These are phyloP conservation scores for Catamblyrhynchus diadema DNA, from an alignment of 2,797 vertebrate species.

Conservation along the genomic window DNA sequence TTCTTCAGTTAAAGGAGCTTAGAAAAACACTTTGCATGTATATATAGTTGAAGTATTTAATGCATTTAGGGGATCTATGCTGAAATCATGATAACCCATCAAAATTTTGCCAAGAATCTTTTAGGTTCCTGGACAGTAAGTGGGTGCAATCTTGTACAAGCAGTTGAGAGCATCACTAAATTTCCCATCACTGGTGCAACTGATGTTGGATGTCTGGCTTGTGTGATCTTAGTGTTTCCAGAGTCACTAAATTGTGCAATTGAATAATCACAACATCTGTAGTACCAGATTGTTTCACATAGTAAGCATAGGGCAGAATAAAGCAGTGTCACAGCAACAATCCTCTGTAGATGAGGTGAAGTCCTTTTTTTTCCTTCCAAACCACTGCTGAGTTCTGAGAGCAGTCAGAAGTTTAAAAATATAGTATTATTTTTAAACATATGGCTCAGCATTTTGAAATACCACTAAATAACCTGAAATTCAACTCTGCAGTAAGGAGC, in stretches of 20 bases:
- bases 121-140: not conserved
- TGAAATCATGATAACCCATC: not conserved
- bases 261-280: not conserved
- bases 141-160: not conserved
- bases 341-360: not conserved
- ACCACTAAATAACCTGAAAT: not conserved
- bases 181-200: not conserved
- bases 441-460: not conserved
- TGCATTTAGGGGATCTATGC: not conserved
- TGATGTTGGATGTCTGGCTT: not conserved
- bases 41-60: not conserved
- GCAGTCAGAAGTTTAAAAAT: not conserved
- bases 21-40: not conserved
- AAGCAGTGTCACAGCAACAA: not conserved
- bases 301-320: not conserved
- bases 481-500: not conserved
- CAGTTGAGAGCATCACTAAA: not conserved
- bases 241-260: not conserved
- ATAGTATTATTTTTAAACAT: not conserved
- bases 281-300: not conserved
- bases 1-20: not conserved
- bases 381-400: not conserved
- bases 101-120: not conserved
- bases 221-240: not conserved
- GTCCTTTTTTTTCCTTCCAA: not conserved